Evolutionary conservation across 1,140 invertebrate genomes (phyloP).

Genomic region (Nylanderia fulva): DNA sequence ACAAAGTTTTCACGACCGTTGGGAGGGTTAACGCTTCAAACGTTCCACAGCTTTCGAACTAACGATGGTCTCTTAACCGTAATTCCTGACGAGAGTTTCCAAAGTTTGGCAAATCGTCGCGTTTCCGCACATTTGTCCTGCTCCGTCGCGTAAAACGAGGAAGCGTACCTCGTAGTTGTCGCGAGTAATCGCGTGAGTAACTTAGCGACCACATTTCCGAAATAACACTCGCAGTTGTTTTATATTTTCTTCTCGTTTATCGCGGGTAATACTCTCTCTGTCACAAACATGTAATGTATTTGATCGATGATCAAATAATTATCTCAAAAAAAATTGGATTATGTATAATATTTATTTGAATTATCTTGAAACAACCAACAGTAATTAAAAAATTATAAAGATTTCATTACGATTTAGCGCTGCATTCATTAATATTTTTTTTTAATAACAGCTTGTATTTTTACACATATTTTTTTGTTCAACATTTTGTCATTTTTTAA

Average conservation of each 20-base stretch:
- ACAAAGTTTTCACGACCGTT: slow-evolving; percentile 63
- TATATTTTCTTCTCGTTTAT: background rate
- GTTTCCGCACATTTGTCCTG: slow-evolving; percentile 64
- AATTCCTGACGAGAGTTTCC: slow-evolving; percentile 69
- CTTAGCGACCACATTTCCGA: slow-evolving; percentile 49
- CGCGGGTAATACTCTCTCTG: background rate
- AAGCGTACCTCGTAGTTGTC: slow-evolving; percentile 48
- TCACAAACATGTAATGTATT: background rate
- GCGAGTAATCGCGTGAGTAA: slow-evolving; percentile 52
- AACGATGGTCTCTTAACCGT: slow-evolving; percentile 68
- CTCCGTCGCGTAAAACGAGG: slow-evolving; percentile 52
- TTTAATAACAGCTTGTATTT: no score
- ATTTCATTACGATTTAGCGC: background rate
- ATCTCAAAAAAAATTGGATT: background rate
- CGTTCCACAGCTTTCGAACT: slow-evolving; percentile 63
- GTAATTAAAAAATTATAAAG: background rate
- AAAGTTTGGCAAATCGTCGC: slow-evolving; percentile 70
- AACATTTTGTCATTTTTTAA: background rate
- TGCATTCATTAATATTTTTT: background rate
- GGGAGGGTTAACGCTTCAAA: slow-evolving; percentile 55
- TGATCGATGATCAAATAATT: background rate
- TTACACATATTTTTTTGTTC: background rate
- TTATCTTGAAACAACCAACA: background rate
- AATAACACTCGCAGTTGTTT: slow-evolving; percentile 16
- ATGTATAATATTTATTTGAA: background rate